A percentile compares a stretch with the other conserved stretches of the same genome.
Conservation (phyloP, 2,113 vertebrate species). For the Passer montanus region DNA sequence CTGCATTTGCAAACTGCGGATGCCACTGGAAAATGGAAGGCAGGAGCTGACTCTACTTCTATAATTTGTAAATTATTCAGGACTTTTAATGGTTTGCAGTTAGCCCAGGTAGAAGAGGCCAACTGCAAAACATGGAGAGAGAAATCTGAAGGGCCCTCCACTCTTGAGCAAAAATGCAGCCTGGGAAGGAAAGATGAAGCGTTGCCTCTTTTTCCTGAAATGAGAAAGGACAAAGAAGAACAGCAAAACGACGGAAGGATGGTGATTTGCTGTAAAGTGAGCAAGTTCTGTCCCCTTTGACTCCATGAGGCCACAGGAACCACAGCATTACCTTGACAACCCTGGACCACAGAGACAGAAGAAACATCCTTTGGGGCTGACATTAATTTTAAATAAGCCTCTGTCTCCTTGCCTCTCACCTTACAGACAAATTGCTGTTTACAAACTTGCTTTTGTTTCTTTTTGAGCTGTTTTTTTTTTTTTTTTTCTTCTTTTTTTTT, state of each 20-base stretch:
- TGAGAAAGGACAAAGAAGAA: not conserved
- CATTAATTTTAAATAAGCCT: constrained; percentile 29
- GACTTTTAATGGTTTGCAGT: not conserved
- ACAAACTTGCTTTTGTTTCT: not conserved
- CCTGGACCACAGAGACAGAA: not conserved
- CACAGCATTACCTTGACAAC: not conserved
- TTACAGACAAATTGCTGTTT: not conserved
- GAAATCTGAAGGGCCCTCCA: not conserved
- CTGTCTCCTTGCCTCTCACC: not conserved
- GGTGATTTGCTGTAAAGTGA: not conserved
- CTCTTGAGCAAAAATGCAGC: not conserved
- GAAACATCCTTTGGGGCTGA: not conserved
- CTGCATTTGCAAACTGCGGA: not conserved
- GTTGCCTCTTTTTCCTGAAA: not conserved
- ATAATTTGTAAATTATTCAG: not conserved
- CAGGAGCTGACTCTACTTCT: not conserved
- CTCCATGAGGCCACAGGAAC: not conserved
- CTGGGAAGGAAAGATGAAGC: not conserved
- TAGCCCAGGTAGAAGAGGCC: not conserved
- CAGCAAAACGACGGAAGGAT: not conserved
- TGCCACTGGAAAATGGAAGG: not conserved
- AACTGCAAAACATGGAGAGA: not conserved
- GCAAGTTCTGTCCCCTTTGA: not conserved
- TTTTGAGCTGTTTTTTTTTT: not conserved
- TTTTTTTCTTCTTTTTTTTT: too few relatives aligned